Evolutionary conservation across 2,888 invertebrate genomes (phyloP).

Genomic region (Scaptomyza reducta): DNA sequence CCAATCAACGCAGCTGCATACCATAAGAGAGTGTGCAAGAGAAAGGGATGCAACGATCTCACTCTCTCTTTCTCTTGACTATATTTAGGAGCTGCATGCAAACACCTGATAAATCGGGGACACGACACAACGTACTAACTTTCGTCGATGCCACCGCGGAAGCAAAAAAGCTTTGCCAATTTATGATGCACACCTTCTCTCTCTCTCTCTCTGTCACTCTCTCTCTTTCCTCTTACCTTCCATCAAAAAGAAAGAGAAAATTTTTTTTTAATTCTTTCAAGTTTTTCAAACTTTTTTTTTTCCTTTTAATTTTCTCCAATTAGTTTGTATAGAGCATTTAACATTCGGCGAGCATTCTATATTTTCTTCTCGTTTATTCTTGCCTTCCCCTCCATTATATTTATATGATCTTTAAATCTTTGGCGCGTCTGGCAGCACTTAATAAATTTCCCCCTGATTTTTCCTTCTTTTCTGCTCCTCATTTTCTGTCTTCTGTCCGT

Average conservation of each 20-base stretch:
- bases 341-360: not conserved
- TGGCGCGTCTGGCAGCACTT: slow-evolving; percentile 31
- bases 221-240: not conserved
- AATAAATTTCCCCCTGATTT: slow-evolving; percentile 54
- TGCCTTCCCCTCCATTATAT: not conserved
- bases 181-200: slow-evolving; percentile 3
- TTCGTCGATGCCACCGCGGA: slow-evolving; percentile 24
- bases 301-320: too few relatives aligned
- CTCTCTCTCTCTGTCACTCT: too few relatives aligned
- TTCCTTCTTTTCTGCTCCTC: slow-evolving; percentile 22
- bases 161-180: slow-evolving; percentile 50
- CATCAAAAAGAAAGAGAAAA: too few relatives aligned
- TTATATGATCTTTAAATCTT: slow-evolving; percentile 26
- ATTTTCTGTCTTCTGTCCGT: slow-evolving; percentile 3
- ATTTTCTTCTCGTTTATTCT: too few relatives aligned
- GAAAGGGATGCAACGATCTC: slow-evolving; percentile 11
- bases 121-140: slow-evolving; percentile 41
- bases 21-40: not conserved
- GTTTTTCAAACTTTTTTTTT: too few relatives aligned
- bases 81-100: slow-evolving; percentile 77
- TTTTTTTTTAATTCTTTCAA: too few relatives aligned
- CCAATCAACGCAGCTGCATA: slow-evolving; percentile 31
- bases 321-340: not conserved
- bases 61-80: slow-evolving; percentile 21
- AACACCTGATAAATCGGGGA: slow-evolving; percentile 82